Evolutionary conservation across 2,113 vertebrate genomes (phyloP).

Genomic region (Charadrius vociferus): DNA sequence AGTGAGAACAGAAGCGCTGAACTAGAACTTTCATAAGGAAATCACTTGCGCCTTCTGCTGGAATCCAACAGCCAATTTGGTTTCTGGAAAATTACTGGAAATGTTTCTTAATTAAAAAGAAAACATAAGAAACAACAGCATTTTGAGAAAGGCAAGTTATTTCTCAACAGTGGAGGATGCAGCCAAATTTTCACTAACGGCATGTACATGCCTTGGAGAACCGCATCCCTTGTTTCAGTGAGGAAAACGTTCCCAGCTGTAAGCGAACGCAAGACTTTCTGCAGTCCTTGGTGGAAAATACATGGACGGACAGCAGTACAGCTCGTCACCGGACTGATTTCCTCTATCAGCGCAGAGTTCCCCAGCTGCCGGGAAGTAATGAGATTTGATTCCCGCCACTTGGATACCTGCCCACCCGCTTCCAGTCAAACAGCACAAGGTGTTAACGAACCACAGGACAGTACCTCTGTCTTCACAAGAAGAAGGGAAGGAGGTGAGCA

Average conservation of each 20-base stretch:
- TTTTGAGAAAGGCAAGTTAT: not conserved
- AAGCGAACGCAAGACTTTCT: not conserved
- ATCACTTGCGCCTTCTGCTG: constrained; percentile 22
- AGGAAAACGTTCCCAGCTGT: not conserved
- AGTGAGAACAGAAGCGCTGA: not conserved
- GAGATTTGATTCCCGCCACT: not conserved
- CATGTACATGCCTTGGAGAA: not conserved
- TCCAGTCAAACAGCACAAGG: not conserved
- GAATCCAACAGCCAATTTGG: not conserved
- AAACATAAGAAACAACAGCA: not conserved
- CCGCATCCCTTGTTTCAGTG: not conserved
- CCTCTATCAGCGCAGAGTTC: not conserved
- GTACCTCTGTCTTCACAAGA: not conserved
- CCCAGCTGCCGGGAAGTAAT: not conserved
- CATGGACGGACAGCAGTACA: not conserved
- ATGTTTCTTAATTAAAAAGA: constrained; percentile 37
- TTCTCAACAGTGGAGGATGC: not conserved
- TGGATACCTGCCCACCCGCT: not conserved
- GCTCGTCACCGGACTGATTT: not conserved
- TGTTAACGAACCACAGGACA: not conserved
- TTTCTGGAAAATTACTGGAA: constrained; percentile 22
- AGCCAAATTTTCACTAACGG: constrained; percentile 15
- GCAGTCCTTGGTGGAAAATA: not conserved
- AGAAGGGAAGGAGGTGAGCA: not conserved
- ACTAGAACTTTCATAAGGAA: not conserved